Evolutionary conservation across 2,888 invertebrate genomes (phyloP), one percentile per base, ranked within the genome.

Genomic region (Troides aeacus): DNA sequence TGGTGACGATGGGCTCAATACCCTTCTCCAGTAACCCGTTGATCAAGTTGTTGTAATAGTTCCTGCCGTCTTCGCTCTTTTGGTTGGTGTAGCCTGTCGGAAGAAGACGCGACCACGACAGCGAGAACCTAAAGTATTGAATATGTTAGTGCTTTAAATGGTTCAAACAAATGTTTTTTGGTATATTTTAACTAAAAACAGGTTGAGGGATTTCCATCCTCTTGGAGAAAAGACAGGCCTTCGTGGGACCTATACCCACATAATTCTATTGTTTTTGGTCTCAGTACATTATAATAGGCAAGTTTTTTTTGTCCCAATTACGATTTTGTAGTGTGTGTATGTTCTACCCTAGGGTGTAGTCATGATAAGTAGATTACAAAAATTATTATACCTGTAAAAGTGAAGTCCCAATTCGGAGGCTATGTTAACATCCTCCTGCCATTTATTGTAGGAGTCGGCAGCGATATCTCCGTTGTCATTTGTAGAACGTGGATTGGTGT

Each of bases 21-120:
- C 92, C 93, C 61, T 93, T 92, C 36, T 78, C 87, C 30, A 95
- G 75, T 10, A 96, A 87, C 64, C 93, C 94, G 78, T 96, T 88
- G 53, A 97, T 95, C 46, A 97, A 81, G 68, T 94, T 88, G 75
- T 94, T 94, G 83, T 97, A 97, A 83, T 96, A 96, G 23, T 91
- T 84, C 21, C 95, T 87, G 15, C 95, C 96, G 2, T 93, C 93
- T 64, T 92, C 86, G 81, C 95, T 97, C 15, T 95, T 85, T 8
- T 88, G 77, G 74, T 94, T 92, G 46, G 89, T 80, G 71, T 91
- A 90, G 18, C 95, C 96, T 12, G 87, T 92, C 0, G 96, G 95
- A 71, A 96, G 84, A 18, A 96, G 89, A 53, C 96, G 87, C 0
- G 94, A 77, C 96, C 96, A 96, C 0, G 95, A 93, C 67, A 95